These are phyloP conservation scores for Drosophila pegasa DNA, from an alignment of 2,888 invertebrate genomes.

Conservation along the genomic window DNA sequence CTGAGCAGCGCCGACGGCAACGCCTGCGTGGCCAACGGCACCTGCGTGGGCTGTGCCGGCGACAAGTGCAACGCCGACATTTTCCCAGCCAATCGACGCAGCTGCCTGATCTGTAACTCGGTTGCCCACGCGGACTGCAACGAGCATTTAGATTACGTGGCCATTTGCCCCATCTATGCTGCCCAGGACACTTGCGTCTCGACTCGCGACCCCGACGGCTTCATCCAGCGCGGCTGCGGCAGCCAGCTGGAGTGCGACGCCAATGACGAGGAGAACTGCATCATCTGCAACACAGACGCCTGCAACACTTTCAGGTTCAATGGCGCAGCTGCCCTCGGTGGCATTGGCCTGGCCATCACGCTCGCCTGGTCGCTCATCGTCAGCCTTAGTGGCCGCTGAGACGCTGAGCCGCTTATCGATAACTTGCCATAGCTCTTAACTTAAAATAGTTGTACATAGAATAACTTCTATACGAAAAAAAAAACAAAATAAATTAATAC, in stretches of 20 bases:
- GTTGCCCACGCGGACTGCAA: conserved; percentile 53
- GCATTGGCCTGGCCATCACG: conserved; percentile 62
- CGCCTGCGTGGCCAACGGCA: conserved; percentile 62
- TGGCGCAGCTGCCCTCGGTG: conserved; percentile 52
- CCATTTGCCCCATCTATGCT: conserved; percentile 74
- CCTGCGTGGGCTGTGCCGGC: conserved; percentile 71
- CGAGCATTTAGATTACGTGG: conserved; percentile 46
- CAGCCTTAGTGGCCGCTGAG: conserved; percentile 19
- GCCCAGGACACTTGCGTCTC: conserved; percentile 73
- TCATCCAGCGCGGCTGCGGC: conserved; percentile 74
- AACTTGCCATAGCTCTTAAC: conserved; percentile 38
- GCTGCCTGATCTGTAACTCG: conserved; percentile 81
- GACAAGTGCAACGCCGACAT: conserved; percentile 74
- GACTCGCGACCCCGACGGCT: conserved; percentile 22
- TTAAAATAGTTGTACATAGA: conserved; percentile 63
- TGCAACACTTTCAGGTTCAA: conserved; percentile 74
- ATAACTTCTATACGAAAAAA: conserved; percentile 33
- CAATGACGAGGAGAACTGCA: conserved; percentile 63
- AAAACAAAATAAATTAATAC: conserved; percentile 43
- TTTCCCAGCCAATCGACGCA: conserved; percentile 76
- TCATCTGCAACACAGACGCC: conserved; percentile 64
- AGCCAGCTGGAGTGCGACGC: conserved; percentile 67
- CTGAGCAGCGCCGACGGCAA: conserved; percentile 51
- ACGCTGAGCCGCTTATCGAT: conserved; percentile 5
- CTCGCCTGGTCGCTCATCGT: conserved; percentile 55